These are phyloP conservation scores for Acrocephalus kingi DNA, from an alignment of 2,113 vertebrate genomes.

Conservation along the genomic window DNA sequence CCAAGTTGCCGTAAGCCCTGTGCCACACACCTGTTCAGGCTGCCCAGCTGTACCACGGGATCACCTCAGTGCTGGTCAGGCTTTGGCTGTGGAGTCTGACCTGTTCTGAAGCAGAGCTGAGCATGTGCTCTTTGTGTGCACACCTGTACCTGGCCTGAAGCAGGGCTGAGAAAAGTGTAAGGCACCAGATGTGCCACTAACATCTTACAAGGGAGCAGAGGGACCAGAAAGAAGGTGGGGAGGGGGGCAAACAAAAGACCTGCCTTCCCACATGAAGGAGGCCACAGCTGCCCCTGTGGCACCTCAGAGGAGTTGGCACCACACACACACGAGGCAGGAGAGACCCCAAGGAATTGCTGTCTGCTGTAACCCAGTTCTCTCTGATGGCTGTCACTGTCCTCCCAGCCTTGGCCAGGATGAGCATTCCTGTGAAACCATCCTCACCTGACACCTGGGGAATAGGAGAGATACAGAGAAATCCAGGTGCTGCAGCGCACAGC, in stretches of 20 bases:
- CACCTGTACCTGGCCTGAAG: neutral
- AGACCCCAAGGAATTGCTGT: neutral
- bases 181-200: neutral
- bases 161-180: neutral
- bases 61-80: neutral
- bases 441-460: neutral
- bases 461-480: neutral
- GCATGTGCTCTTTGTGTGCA: rapidly evolving
- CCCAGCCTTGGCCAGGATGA: neutral
- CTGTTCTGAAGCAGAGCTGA: neutral
- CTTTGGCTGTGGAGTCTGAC: neutral
- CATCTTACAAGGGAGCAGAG: neutral
- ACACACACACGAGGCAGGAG: neutral
- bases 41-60: neutral
- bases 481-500: neutral
- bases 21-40: neutral
- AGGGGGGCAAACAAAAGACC: neutral
- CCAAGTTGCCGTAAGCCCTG: neutral
- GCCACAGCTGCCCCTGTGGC: neutral
- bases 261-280: neutral
- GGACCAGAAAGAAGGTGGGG: neutral
- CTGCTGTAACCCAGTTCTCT: neutral
- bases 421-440: neutral
- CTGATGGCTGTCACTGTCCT: neutral
- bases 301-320: neutral